Conservation (phyloP, 92 coral and sea anemone species). For the Epizoanthus rinbou region DNA sequence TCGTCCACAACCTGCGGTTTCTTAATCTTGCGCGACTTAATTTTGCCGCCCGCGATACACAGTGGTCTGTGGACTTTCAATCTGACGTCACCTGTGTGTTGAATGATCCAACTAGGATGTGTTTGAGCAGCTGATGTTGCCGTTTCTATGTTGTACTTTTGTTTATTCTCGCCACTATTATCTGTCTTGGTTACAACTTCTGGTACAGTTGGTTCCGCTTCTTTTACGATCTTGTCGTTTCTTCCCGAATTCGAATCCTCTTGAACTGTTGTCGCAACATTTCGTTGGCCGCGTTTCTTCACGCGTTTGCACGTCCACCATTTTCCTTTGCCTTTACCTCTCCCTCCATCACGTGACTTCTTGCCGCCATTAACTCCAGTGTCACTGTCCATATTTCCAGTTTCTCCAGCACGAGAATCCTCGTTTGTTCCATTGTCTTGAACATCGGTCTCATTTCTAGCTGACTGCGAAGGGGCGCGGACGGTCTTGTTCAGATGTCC, state of each 20-base stretch:
- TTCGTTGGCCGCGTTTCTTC: not conserved
- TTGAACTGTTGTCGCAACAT: not conserved
- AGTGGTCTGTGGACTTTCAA: slow-evolving; percentile 2
- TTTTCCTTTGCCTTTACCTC: not conserved
- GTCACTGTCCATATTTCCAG: not conserved
- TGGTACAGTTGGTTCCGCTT: not conserved
- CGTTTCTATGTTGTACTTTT: not conserved
- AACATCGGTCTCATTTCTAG: not conserved
- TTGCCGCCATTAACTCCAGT: not conserved
- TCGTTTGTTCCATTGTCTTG: not conserved
- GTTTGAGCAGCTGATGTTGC: not conserved
- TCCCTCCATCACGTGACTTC: not conserved
- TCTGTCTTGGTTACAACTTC: not conserved
- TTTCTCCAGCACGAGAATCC: not conserved
- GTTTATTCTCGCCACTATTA: not conserved
- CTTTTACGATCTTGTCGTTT: not conserved
- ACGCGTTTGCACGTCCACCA: slow-evolving; percentile 16
- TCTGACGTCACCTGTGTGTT: not conserved
- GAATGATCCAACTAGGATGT: not conserved
- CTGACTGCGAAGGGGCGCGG: not conserved
- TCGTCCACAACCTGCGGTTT: slow-evolving; percentile 26
- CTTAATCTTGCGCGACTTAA: not conserved
- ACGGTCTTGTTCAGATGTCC: not conserved
- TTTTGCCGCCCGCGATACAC: not conserved
- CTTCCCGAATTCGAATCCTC: not conserved